These are phyloP conservation scores for Momotus momota DNA, from an alignment of 2,797 vertebrate genomes.

Conservation along the genomic window DNA sequence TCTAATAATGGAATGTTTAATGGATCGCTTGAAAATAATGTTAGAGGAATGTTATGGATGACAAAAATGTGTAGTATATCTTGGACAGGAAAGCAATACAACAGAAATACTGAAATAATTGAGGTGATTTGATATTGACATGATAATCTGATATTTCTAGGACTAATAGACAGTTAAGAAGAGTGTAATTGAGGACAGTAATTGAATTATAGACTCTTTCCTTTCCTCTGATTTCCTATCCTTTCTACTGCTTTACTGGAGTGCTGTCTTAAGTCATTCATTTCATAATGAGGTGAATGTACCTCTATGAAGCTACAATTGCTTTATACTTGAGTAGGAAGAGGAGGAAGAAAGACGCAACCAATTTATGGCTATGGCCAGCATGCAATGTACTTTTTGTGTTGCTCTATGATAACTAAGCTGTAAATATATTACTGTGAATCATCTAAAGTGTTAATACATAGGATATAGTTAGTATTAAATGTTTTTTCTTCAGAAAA, in stretches of 20 bases:
- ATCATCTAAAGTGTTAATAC: neutral
- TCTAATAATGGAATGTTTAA: neutral
- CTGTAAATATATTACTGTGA: neutral
- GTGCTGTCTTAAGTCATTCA: neutral
- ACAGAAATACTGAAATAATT: conserved; percentile 59
- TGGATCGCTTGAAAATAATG: neutral
- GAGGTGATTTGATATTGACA: conserved; percentile 27
- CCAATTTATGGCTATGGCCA: too few relatives aligned
- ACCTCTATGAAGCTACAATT: neutral
- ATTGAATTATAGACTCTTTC: conserved; percentile 47
- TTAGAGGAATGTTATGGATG: neutral
- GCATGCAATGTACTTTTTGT: neutral
- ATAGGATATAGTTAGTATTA: neutral
- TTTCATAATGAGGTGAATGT: neutral
- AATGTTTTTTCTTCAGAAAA: neutral
- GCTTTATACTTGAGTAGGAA: neutral
- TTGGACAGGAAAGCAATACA: conserved; percentile 35
- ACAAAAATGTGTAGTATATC: neutral
- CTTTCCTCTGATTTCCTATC: conserved; percentile 50
- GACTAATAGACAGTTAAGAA: conserved; percentile 50
- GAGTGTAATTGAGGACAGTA: conserved; percentile 26
- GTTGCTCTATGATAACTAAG: neutral
- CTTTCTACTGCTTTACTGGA: neutral
- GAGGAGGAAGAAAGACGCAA: neutral
- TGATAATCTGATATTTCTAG: conserved; percentile 50